phyloP scores from a whole-genome alignment of 2,888 invertebrate species.

The Scaptomyza flava region DNA sequence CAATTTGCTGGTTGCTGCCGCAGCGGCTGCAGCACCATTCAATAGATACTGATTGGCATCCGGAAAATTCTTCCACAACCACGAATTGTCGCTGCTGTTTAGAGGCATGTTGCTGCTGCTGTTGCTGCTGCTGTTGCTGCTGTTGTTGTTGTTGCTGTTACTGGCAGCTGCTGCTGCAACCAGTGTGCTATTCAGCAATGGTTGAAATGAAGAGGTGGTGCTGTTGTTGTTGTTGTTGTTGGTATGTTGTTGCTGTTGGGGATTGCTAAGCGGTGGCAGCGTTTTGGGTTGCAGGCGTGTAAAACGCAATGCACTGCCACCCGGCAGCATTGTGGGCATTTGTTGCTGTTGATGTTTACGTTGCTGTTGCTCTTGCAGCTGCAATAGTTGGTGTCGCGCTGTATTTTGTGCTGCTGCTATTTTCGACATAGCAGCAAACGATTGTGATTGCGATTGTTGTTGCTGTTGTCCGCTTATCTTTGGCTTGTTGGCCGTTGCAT shows the following conservation, averaged over 20 bases:
- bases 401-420: conserved; percentile 44
- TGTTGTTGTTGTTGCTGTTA: conserved; percentile 25
- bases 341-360: conserved; percentile 42
- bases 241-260: conserved; percentile 27
- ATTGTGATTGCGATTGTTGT: conserved; percentile 37
- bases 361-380: conserved; percentile 55
- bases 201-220: conserved; percentile 14
- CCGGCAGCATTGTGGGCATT: conserved; percentile 49
- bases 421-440: conserved; percentile 32
- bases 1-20: conserved; percentile 39
- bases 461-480: conserved; percentile 41
- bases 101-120: conserved; percentile 47
- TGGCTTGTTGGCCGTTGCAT: conserved; percentile 13
- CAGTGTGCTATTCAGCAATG: conserved; percentile 1
- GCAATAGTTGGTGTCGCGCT: conserved; percentile 60
- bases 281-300: conserved; percentile 61
- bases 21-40: conserved; percentile 70
- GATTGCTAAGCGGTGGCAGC: conserved; percentile 66
- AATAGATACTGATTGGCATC: conserved; percentile 79
- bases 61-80: conserved; percentile 83
- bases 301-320: conserved; percentile 34
- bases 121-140: conserved; percentile 22
- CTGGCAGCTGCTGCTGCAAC: conserved; percentile 4
- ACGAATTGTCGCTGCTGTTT: conserved; percentile 54
- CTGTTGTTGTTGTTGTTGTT: conserved; percentile 19